Evolutionary conservation across 2,888 invertebrate species (phyloP), one percentile per base, ranked within the genome.

Genomic region (Brachyptera risi): DNA sequence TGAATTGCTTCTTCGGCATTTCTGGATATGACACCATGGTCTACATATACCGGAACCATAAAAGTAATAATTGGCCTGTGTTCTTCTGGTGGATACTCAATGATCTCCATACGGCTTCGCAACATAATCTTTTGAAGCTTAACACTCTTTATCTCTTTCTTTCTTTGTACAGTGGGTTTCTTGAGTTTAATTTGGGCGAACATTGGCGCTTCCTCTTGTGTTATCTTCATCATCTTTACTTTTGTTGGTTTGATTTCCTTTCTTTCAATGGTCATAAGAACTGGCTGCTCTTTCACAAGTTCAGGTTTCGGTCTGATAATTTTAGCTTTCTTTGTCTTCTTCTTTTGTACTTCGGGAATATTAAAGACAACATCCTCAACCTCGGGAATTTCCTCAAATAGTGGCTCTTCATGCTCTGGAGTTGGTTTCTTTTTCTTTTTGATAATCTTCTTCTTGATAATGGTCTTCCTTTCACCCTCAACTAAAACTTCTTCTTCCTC

Each of bases 101-200:
- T 73, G 67, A 79, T 80, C 42, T 76, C 79, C n/a, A 90, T 86
- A 66, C 86, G 80, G 71, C 89, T 89, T 69, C 86, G 87, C 0
- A 90, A 74, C 69, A 85, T 79, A 57, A 87, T 78, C 72, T 85
- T 87, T 0, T 86, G 88, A 59, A 88, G 73, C 58, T 74, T 71
- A 2, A 75, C 69, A 7, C 73, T 65, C 35, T 73, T 68, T 5
- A 71, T 63, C 65, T 78, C 79, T 68, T 76, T 75, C 67, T 82
- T 81, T 9, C 80, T 78, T 65, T 79, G 75, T 9, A 75, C 73
- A 19, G 75, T 68, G 1, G 80, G 76, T 70, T 86, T 87, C 69
- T 80, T 87, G 3, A 90, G 74, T 75, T 88, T 88, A 1, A 88
- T 75, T 73, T 84, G 80, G 60, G 83, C 82, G 67, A 86, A 83